phyloP scores from a whole-genome alignment of 2,888 invertebrate species.

The Rhagonycha lutea region DNA sequence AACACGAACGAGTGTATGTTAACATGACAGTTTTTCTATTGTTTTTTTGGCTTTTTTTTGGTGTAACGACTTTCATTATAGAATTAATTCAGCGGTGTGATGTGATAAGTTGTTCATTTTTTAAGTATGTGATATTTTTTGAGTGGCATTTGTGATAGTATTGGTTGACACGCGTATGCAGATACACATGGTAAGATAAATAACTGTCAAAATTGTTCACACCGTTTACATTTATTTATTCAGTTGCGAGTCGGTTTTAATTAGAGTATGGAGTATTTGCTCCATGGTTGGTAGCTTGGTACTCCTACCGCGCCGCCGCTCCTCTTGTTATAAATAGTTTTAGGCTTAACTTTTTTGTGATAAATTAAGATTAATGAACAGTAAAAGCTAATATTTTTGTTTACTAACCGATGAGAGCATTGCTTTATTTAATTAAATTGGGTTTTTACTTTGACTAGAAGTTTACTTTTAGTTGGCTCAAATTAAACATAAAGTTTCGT shows the following conservation, averaged over 20 bases:
- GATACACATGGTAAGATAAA: conserved; percentile 33
- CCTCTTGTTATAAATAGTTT: conserved; percentile 26
- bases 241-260: conserved; percentile 37
- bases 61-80: neutral
- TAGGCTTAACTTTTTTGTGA: conserved; percentile 24
- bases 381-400: conserved; percentile 32
- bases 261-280: conserved; percentile 17
- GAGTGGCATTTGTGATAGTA: conserved; percentile 6
- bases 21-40: neutral
- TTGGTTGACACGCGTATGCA: conserved; percentile 30
- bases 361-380: conserved; percentile 35
- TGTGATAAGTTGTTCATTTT: neutral
- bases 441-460: conserved; percentile 14
- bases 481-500: conserved; percentile 9
- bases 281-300: neutral
- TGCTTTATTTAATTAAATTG: conserved; percentile 18
- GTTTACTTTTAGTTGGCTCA: conserved; percentile 6
- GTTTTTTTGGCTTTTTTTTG: neutral
- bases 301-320: neutral
- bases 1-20: neutral
- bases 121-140: conserved; percentile 1
- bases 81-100: neutral
- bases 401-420: conserved; percentile 30
- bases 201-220: conserved; percentile 39
- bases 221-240: conserved; percentile 38